phyloP scores from a whole-genome alignment of 2,888 invertebrate genomes.

The Idaea biselata region DNA sequence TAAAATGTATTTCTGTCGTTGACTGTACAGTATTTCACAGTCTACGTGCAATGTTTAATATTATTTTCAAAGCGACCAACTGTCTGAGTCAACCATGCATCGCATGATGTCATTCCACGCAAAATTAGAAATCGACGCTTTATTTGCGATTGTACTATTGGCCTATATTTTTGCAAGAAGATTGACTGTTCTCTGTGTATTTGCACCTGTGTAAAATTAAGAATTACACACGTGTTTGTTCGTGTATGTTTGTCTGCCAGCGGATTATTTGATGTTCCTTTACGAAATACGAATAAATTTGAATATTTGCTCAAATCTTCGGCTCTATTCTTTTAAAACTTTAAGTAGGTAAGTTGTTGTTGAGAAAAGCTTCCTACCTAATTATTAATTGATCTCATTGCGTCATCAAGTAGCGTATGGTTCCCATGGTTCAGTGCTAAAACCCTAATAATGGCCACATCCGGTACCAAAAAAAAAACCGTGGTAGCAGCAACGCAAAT shows the following conservation, averaged over 20 bases:
- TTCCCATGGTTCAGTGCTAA: too few relatives aligned
- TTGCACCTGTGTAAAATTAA: neutral
- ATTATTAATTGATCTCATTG: too few relatives aligned
- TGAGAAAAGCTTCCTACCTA: too few relatives aligned
- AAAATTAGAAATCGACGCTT: slow-evolving; percentile 39
- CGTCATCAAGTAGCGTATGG: too few relatives aligned
- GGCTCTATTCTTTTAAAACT: too few relatives aligned
- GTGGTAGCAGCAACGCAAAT: too few relatives aligned
- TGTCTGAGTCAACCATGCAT: slow-evolving; percentile 33
- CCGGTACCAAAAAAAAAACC: too few relatives aligned
- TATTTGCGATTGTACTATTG: slow-evolving; percentile 4
- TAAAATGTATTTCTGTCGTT: neutral
- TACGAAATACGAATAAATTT: neutral
- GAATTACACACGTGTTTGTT: neutral
- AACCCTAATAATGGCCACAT: too few relatives aligned
- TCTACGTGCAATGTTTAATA: slow-evolving; percentile 1
- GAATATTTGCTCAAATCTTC: neutral
- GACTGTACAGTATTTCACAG: neutral
- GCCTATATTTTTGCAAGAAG: neutral
- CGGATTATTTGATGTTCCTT: neutral
- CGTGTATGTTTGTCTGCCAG: neutral
- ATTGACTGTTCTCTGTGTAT: neutral
- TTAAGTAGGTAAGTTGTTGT: too few relatives aligned
- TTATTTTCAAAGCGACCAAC: slow-evolving; percentile 21
- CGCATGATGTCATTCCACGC: slow-evolving; percentile 41